These are phyloP conservation scores for Echeneis naucrates DNA, from an alignment of 2,797 vertebrate genomes.

Conservation along the genomic window DNA sequence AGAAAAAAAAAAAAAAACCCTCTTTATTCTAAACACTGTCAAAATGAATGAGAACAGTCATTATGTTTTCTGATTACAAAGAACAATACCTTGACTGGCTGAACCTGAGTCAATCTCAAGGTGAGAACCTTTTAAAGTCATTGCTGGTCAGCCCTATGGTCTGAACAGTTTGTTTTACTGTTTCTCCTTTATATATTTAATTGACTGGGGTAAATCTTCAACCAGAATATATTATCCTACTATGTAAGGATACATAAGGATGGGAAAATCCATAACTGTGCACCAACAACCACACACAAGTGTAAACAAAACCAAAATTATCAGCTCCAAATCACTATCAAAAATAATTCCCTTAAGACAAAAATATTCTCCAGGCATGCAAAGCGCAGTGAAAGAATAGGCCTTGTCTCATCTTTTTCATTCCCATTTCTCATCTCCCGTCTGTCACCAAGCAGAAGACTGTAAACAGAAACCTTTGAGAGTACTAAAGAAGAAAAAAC, in stretches of 20 bases:
- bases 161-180: background rate
- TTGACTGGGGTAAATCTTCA: background rate
- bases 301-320: slow-evolving; percentile 7
- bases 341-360: background rate
- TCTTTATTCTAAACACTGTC: slow-evolving; percentile 18
- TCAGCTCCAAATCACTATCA: background rate
- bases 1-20: slow-evolving; percentile 36
- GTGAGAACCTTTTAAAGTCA: slow-evolving; percentile 1
- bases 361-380: background rate
- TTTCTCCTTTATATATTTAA: background rate
- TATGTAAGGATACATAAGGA: background rate
- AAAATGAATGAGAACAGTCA: slow-evolving; percentile 22
- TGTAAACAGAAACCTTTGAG: slow-evolving; percentile 17
- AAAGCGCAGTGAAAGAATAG: background rate
- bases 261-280: background rate
- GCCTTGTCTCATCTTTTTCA: slow-evolving; percentile 10
- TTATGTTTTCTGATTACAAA: slow-evolving; percentile 8
- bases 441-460: slow-evolving; percentile 9
- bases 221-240: background rate
- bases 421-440: slow-evolving; percentile 21
- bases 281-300: background rate
- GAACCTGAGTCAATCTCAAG: background rate
- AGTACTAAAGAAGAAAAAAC: slow-evolving; percentile 20
- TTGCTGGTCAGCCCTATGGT: background rate
- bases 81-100: slow-evolving; percentile 8